A percentile compares a stretch with the other conserved stretches of the same genome.
phyloP scores from a whole-genome alignment of 2,888 invertebrate genomes.

The Slavum lentiscoides region DNA sequence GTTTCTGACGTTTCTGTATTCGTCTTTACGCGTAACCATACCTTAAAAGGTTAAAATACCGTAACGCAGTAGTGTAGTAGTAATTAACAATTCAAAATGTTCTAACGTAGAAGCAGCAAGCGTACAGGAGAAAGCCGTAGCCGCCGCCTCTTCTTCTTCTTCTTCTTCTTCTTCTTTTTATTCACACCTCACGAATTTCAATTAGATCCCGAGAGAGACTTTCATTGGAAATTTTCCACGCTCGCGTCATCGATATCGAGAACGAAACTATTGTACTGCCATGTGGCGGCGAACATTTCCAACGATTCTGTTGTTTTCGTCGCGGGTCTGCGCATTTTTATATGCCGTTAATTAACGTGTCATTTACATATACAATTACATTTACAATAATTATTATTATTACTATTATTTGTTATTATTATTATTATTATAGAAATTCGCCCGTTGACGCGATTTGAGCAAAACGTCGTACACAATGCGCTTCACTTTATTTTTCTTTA shows the following conservation, averaged over 20 bases:
- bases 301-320: not conserved
- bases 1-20: conserved; percentile 12
- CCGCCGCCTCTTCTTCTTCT: not conserved
- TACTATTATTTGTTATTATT: not conserved
- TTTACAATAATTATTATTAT: no score
- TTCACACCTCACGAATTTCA: conserved; percentile 35
- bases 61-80: not conserved
- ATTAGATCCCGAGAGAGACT: conserved; percentile 9
- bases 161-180: no score
- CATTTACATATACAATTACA: conserved; percentile 36
- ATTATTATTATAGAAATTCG: conserved; percentile 34
- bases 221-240: conserved; percentile 21
- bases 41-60: conserved; percentile 27
- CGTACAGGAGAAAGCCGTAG: conserved; percentile 12
- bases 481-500: not conserved
- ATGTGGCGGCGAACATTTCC: not conserved
- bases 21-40: conserved; percentile 25
- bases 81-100: conserved; percentile 41
- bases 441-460: conserved; percentile 4
- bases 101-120: not conserved
- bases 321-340: no score
- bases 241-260: not conserved
- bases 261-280: not conserved
- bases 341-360: conserved; percentile 22
- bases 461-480: conserved; percentile 3